Conservation (phyloP, 2,797 vertebrate species). For the Phrynocephalus forsythii region DNA sequence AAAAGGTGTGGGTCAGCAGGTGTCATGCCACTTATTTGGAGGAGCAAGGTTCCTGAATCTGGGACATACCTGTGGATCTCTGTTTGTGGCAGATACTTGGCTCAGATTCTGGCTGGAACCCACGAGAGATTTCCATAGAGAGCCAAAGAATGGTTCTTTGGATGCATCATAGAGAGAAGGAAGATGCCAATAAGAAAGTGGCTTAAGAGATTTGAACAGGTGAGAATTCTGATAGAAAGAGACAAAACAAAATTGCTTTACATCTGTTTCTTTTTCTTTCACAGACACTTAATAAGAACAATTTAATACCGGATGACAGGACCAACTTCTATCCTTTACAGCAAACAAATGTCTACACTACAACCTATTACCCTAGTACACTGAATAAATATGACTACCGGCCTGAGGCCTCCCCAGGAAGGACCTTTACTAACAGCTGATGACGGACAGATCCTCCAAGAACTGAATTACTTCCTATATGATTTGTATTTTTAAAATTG, state of each 20-base stretch:
- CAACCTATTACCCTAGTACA: slow-evolving; percentile 95
- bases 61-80: slow-evolving; percentile 41
- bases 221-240: slow-evolving; percentile 43
- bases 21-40: slow-evolving; percentile 18
- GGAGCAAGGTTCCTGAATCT: background rate
- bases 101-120: slow-evolving; percentile 22
- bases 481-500: slow-evolving; percentile 69
- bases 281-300: slow-evolving; percentile 99
- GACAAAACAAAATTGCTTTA: slow-evolving; percentile 27
- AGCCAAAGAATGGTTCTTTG: background rate
- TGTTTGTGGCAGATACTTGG: slow-evolving; percentile 47
- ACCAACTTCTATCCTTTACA: slow-evolving; percentile 94
- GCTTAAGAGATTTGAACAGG: slow-evolving; percentile 30
- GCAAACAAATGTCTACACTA: slow-evolving; percentile 98
- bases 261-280: slow-evolving; percentile 57
- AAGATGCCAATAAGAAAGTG: slow-evolving; percentile 31
- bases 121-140: background rate
- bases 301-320: slow-evolving; percentile 94
- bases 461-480: slow-evolving; percentile 67
- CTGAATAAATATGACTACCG: slow-evolving; percentile 96
- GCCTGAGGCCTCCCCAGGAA: slow-evolving; percentile 93
- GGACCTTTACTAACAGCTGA: slow-evolving; percentile 98
- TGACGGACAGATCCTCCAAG: slow-evolving; percentile 61
- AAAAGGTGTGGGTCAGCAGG: slow-evolving; percentile 1
- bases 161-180: slow-evolving; percentile 51